Conservation (phyloP, 1,140 invertebrate genomes). For the Ceratina japonica region DNA sequence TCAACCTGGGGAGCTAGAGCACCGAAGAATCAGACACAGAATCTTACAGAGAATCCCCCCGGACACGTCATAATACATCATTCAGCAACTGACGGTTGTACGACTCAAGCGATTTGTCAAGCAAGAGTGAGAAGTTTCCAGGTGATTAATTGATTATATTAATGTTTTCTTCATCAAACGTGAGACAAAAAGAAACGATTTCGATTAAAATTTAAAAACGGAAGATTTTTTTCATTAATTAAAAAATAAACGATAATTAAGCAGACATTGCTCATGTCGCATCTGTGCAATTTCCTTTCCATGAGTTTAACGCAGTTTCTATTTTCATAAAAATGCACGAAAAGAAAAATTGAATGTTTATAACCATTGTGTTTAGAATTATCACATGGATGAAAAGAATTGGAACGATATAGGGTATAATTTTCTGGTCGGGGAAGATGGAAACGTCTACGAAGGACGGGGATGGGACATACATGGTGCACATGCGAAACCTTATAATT, state of each 20-base stretch:
- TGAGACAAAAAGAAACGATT: no score
- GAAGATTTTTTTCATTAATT: no score
- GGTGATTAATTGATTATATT: conserved; percentile 53
- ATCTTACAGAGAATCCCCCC: conserved; percentile 60
- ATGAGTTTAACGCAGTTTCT: not conserved
- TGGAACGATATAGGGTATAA: conserved; percentile 80
- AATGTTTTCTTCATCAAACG: no score
- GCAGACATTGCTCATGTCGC: no score
- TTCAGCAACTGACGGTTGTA: conserved; percentile 67
- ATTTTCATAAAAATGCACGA: not conserved
- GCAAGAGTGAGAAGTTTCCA: conserved; percentile 66
- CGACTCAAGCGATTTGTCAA: conserved; percentile 65
- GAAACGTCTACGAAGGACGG: conserved; percentile 81
- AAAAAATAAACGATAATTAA: no score
- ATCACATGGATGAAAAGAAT: conserved; percentile 61
- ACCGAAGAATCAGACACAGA: conserved; percentile 18
- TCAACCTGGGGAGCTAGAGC: conserved; percentile 68
- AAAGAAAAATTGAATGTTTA: not conserved
- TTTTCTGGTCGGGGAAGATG: conserved; percentile 80
- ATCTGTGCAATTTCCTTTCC: no score
- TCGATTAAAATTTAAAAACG: no score
- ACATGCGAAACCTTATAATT: conserved; percentile 78
- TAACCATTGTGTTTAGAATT: not conserved
- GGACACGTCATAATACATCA: conserved; percentile 77
- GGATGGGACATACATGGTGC: conserved; percentile 80